Evolutionary conservation across 2,113 vertebrate genomes (phyloP).

Genomic region (Gallinago paraguaiae): DNA sequence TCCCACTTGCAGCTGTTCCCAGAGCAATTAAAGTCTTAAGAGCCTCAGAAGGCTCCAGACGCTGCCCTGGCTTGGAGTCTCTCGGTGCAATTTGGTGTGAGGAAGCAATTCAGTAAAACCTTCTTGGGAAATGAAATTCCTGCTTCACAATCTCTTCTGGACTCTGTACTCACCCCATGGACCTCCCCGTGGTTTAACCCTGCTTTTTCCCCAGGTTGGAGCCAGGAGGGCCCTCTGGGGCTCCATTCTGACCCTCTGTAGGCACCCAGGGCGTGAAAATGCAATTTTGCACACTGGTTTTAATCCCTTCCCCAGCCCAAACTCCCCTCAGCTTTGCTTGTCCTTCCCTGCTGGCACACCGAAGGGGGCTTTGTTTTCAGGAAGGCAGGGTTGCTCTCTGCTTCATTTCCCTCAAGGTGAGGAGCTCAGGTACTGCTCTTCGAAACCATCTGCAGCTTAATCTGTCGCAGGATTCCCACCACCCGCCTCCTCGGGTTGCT

Average conservation of each 20-base stretch:
- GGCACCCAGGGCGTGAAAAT: not conserved
- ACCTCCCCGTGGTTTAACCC: not conserved
- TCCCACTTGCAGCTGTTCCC: not conserved
- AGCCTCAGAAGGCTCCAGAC: not conserved
- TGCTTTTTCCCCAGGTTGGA: not conserved
- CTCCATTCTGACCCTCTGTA: not conserved
- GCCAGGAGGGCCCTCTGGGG: not conserved
- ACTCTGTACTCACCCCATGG: not conserved
- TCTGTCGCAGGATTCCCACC: not conserved
- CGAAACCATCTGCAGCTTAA: slow-evolving; percentile 26
- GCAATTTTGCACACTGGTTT: not conserved
- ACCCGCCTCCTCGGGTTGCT: not conserved
- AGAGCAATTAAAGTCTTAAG: not conserved
- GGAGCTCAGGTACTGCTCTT: not conserved
- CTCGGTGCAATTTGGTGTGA: not conserved
- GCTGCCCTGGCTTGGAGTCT: not conserved
- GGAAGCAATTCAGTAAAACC: not conserved
- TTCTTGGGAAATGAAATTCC: not conserved
- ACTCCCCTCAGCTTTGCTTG: not conserved
- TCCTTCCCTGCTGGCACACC: not conserved
- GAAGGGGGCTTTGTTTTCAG: not conserved
- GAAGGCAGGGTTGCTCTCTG: not conserved
- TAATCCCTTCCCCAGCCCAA: not conserved
- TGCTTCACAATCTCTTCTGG: not conserved
- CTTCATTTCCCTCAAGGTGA: not conserved